phyloP scores from a whole-genome alignment of 2,888 invertebrate genomes.

The Erebia ligea region DNA sequence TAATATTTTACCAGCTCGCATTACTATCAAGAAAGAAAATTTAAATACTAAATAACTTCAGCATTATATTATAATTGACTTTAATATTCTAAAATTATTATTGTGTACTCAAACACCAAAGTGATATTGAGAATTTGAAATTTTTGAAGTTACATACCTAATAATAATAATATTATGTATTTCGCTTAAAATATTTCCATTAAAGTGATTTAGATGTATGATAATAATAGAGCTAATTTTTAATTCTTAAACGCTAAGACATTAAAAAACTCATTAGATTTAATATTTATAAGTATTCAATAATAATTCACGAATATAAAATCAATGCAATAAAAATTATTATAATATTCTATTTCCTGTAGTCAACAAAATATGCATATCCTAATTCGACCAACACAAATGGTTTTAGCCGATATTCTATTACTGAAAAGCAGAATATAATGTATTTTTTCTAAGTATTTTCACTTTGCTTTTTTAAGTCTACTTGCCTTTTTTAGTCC shows the following conservation, averaged over 20 bases:
- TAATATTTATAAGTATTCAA: slow-evolving; percentile 9
- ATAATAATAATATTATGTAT: slow-evolving; percentile 7
- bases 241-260: slow-evolving; percentile 14
- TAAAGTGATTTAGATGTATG: slow-evolving; percentile 31
- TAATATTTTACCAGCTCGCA: background rate
- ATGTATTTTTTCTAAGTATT: background rate
- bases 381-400: slow-evolving; percentile 10
- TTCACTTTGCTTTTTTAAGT: background rate
- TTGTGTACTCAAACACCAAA: slow-evolving; percentile 51
- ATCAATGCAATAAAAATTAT: slow-evolving; percentile 13
- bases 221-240: slow-evolving; percentile 22
- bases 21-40: background rate
- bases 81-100: slow-evolving; percentile 2
- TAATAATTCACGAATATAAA: background rate
- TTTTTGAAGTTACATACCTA: background rate
- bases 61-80: background rate
- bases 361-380: slow-evolving; percentile 7
- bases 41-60: background rate
- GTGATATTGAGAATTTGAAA: slow-evolving; percentile 65
- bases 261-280: slow-evolving; percentile 35
- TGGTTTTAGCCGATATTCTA: slow-evolving; percentile 6
- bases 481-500: background rate
- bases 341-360: slow-evolving; percentile 3
- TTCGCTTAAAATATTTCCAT: slow-evolving; percentile 31
- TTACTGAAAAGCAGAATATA: background rate